Conservation (phyloP, 2,888 invertebrate genomes). For the Caenorhabditis sp. region DNA sequence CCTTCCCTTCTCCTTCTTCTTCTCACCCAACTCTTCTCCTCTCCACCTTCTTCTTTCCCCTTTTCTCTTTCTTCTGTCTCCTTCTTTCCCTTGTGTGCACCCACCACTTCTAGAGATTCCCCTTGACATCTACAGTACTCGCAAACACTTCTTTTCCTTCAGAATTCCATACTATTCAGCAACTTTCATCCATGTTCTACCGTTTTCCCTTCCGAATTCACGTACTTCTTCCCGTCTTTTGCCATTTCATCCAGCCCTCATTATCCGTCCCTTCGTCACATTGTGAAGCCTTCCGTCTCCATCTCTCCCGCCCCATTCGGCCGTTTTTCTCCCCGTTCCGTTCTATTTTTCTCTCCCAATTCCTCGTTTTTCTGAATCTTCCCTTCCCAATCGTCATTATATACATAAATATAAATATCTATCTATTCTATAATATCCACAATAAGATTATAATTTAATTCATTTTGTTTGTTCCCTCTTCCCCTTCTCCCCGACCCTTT, state of each 20-base stretch:
- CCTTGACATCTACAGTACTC: background rate
- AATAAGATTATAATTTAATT: slow-evolving; percentile 42
- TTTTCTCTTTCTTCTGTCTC: slow-evolving; percentile 19
- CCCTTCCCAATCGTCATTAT: too few relatives aligned
- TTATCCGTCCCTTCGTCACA: slow-evolving; percentile 13
- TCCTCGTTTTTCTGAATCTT: background rate
- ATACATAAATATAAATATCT: slow-evolving; percentile 45
- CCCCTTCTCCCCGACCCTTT: background rate
- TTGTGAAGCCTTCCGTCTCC: slow-evolving; percentile 34
- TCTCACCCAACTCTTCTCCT: too few relatives aligned
- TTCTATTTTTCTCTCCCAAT: background rate
- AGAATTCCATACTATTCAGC: slow-evolving; percentile 17
- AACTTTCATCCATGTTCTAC: slow-evolving; percentile 6
- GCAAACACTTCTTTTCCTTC: slow-evolving; percentile 15
- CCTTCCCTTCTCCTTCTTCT: slow-evolving; percentile 14
- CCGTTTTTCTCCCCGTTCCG: slow-evolving; percentile 25
- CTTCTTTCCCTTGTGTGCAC: slow-evolving; percentile 14
- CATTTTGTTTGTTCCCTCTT: slow-evolving; percentile 23
- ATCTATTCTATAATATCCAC: slow-evolving; percentile 23
- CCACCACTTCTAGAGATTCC: slow-evolving; percentile 13
- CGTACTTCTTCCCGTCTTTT: slow-evolving; percentile 27
- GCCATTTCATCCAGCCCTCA: slow-evolving; percentile 32
- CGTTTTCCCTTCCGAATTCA: slow-evolving; percentile 2
- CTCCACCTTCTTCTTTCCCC: slow-evolving; percentile 5
- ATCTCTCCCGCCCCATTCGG: slow-evolving; percentile 14